phyloP scores from a whole-genome alignment of 2,888 invertebrate species.

The Scaptomyza caliginosa region DNA sequence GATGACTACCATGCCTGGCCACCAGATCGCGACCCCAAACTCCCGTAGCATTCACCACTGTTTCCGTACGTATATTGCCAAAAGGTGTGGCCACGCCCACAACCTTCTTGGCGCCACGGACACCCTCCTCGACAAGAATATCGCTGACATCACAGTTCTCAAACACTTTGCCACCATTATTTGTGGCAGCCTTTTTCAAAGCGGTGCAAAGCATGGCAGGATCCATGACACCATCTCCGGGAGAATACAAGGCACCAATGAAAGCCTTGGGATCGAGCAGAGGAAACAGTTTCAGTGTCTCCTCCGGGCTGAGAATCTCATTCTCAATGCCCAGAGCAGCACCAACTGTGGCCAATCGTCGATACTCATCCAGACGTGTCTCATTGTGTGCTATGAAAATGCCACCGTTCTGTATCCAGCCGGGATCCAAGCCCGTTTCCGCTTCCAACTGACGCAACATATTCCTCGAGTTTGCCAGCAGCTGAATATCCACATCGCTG shows the following conservation, averaged over 20 bases:
- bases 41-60: slow-evolving; percentile 89
- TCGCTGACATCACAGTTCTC: slow-evolving; percentile 91
- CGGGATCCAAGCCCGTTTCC: slow-evolving; percentile 92
- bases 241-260: slow-evolving; percentile 90
- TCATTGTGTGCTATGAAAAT: slow-evolving; percentile 92
- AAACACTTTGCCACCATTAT: slow-evolving; percentile 89
- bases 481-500: slow-evolving; percentile 92
- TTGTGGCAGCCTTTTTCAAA: slow-evolving; percentile 89
- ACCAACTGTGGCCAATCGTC: slow-evolving; percentile 91
- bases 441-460: slow-evolving; percentile 89
- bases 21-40: slow-evolving; percentile 92
- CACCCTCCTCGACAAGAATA: slow-evolving; percentile 87
- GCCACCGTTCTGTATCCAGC: slow-evolving; percentile 95
- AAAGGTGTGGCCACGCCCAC: slow-evolving; percentile 90
- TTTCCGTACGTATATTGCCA: slow-evolving; percentile 89
- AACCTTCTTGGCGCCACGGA: slow-evolving; percentile 85
- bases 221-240: slow-evolving; percentile 93
- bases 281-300: slow-evolving; percentile 91
- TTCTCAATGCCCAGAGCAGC: slow-evolving; percentile 91
- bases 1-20: slow-evolving; percentile 84
- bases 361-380: slow-evolving; percentile 93
- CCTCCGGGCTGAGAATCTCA: slow-evolving; percentile 88
- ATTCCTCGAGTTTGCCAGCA: slow-evolving; percentile 89
- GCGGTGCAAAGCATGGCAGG: slow-evolving; percentile 92
- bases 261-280: slow-evolving; percentile 90